Conservation (phyloP, 2,888 invertebrate genomes). For the Strigamia maritima region DNA sequence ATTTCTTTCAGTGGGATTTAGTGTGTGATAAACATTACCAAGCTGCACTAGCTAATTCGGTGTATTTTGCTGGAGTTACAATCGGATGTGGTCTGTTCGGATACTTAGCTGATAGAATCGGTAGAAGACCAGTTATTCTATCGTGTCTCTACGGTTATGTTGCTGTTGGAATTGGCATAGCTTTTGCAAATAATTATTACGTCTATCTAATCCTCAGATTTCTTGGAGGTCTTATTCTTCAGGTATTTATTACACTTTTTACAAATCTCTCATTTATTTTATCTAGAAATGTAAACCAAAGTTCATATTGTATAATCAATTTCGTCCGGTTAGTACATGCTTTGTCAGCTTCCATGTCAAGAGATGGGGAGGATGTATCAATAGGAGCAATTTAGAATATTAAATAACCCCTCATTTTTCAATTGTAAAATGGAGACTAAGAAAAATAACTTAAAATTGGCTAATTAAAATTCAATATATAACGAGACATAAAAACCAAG, state of each 20-base stretch:
- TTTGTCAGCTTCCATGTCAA: not conserved
- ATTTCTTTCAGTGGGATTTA: conserved; percentile 50
- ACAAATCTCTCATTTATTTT: no score
- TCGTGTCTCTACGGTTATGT: conserved; percentile 54
- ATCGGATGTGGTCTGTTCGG: conserved; percentile 54
- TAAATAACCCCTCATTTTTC: not conserved
- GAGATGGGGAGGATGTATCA: conserved; percentile 1
- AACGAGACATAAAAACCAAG: no score
- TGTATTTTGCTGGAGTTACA: conserved; percentile 54
- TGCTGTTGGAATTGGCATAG: conserved; percentile 46
- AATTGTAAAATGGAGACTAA: not conserved
- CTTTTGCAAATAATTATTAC: conserved; percentile 48
- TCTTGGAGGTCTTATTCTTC: conserved; percentile 55
- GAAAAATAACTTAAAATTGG: no score
- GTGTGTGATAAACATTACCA: conserved; percentile 53
- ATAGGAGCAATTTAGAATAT: not conserved
- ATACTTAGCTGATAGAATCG: conserved; percentile 52
- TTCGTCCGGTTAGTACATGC: not conserved
- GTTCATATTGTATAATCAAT: not conserved
- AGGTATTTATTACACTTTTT: conserved; percentile 48
- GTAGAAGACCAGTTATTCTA: conserved; percentile 53
- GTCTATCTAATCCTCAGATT: conserved; percentile 52
- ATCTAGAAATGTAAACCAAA: no score
- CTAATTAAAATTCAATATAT: no score
- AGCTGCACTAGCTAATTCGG: conserved; percentile 50